Conservation (phyloP, 2,113 vertebrate genomes). For the Loxodonta africana region DNA sequence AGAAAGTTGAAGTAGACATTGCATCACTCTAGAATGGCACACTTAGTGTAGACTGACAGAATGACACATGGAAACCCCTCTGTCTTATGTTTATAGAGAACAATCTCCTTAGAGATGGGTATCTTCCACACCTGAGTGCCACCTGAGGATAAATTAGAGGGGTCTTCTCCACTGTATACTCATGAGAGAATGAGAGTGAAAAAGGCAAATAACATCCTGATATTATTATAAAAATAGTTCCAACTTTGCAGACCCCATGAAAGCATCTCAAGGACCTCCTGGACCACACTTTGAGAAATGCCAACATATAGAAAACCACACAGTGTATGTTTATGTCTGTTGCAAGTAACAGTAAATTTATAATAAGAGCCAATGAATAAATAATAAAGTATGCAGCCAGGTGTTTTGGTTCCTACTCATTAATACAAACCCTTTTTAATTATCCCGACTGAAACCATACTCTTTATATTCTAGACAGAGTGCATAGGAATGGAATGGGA, state of each 20-base stretch:
- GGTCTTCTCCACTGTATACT: not conserved
- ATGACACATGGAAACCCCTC: not conserved
- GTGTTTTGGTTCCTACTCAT: not conserved
- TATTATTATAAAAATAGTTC: not conserved
- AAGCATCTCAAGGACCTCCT: not conserved
- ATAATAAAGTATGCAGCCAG: not conserved
- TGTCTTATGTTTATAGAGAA: not conserved
- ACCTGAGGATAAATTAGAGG: not conserved
- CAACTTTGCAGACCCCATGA: not conserved
- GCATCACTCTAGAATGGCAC: not conserved
- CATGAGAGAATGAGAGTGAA: not conserved
- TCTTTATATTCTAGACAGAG: not conserved
- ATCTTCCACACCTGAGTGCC: not conserved
- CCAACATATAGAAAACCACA: not conserved
- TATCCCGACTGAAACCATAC: not conserved
- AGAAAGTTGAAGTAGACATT: not conserved
- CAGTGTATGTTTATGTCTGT: not conserved
- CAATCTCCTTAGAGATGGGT: not conserved
- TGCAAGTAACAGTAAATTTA: not conserved
- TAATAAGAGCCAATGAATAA: not conserved
- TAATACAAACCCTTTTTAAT: not conserved
- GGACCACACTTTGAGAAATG: constrained; percentile 35
- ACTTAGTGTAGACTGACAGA: not conserved
- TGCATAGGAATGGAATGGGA: not conserved
- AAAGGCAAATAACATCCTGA: too few species aligned